These are phyloP conservation scores for Leuciscus waleckii DNA, from an alignment of 2,797 vertebrate species.

Conservation along the genomic window DNA sequence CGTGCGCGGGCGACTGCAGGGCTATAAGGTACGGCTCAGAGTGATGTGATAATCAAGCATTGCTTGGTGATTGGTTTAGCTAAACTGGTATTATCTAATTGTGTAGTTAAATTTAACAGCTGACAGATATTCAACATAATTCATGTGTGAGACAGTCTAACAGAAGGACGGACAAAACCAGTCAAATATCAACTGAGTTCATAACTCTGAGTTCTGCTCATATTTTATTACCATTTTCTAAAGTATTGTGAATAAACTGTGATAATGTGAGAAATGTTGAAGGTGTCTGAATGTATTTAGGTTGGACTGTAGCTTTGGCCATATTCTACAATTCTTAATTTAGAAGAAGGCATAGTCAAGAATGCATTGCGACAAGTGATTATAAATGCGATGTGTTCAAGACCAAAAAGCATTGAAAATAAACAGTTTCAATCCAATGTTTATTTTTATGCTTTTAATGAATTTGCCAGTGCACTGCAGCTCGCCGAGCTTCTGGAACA, in stretches of 20 bases:
- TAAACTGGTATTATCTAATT: too few species aligned
- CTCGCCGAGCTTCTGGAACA: neutral
- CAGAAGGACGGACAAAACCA: too few species aligned
- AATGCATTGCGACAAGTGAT: neutral
- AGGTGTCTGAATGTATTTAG: neutral
- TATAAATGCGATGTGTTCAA: neutral
- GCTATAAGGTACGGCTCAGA: slow-evolving; percentile 84
- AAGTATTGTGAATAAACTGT: too few species aligned
- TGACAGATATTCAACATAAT: too few species aligned
- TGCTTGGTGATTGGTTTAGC: too few species aligned
- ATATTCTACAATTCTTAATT: neutral
- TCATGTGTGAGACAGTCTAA: too few species aligned
- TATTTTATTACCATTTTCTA: too few species aligned
- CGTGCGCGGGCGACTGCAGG: slow-evolving; percentile 90
- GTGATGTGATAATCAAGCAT: neutral
- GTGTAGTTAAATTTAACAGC: too few species aligned
- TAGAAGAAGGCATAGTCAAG: neutral
- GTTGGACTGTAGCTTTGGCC: neutral
- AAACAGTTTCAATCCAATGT: neutral
- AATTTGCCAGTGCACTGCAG: neutral
- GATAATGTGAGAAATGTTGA: too few species aligned
- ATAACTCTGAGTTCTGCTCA: too few species aligned
- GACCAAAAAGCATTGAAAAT: neutral
- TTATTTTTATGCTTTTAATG: neutral
- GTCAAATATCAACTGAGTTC: too few species aligned